Base-by-base conservation (phyloP, 2,113 vertebrate genomes). In the Anarrhichthys ocellatus region DNA sequence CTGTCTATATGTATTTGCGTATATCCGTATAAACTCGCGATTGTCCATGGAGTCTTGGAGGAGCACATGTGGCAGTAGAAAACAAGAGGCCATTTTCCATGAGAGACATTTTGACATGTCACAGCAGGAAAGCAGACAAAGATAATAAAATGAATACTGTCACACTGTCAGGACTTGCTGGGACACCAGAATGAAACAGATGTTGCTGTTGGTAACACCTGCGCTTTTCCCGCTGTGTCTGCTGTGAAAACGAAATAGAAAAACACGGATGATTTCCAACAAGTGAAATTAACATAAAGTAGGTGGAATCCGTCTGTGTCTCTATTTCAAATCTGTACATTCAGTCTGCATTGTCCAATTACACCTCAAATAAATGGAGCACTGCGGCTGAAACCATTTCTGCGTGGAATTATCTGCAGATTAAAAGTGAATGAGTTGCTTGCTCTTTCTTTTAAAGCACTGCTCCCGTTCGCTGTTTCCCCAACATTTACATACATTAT, bases 401-500 rank as follows among this genome's bases (percentile, higher is more conserved):
- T 42, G 42, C 22, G 11, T 63, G 27, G 59, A 34, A 50, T 58
- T 52, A 73, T 54, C 17, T 27, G 22, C 18, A 62, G 14, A 54
- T 75, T 22, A 48, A 48, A 67, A 56, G 52, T 54, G 5, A 82
- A 70, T 15, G 1, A 42, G 75, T 9, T 65, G 78, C 58, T 40
- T 20, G 13, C n/a, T 50, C 50, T 69, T 68, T 71, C 32, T 67
- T 62, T 32, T 3, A 59, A 50, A 73, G 22, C 3, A 4, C 27
- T 46, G 29, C 24, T 48, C 0, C 15, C 34, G 52, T 65, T 76
- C 81, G 75, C 85, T 79, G 29, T 69, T 73, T 76, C 13, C 8
- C 1, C 40, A 72, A 18, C 70, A 85, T 90, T 50, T 54, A 17
- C 61, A 73, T 84, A 34, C 18, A 40, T 85, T 54, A 73, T 56